Evolutionary conservation across 2,113 vertebrate species (phyloP), one percentile per base, ranked within the genome.

Genomic region (Muntiacus reevesi): DNA sequence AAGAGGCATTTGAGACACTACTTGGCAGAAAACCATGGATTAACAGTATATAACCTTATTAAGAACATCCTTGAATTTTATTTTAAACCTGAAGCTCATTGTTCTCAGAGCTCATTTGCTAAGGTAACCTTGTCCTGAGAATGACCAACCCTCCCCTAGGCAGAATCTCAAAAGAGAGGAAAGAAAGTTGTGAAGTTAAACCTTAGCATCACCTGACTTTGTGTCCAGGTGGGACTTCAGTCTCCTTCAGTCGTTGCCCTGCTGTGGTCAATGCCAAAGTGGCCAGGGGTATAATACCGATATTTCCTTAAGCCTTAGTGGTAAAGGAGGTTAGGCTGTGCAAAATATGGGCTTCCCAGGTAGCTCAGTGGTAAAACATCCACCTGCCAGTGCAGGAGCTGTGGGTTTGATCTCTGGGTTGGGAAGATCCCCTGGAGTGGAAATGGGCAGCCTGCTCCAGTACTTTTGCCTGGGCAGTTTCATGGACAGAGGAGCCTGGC

Each of bases 41-140:
- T 91, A 97, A 93, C 36, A 88, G 50, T 60, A 28, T 36, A 74
- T 86, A 96, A 43, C 55, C 64, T 92, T 87, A 82, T 87, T 91
- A 93, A 96, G 60, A 94, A 43, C 50, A 93, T 91, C 67, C 55
- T 93, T 93, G 45, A 62, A 78, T 86, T 95, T 96, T 92, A 76
- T 92, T 96, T 94, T 93, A 96, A 95, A 84, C 14, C 7, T 94
- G 23, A 23, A 74, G 17, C 33, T 90, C 62, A 52, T 91, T 78
- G 54, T 81, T 97, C 17, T 94, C 40, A 89, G 89, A 92, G 94
- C 54, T 79, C 62, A 62, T 87, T 23, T 95, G 36, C 43, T 91
- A 45, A 81, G 2, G 4, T 43, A 78, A 74, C 10, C 9, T 45
- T 74, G 14, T 43, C 12, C 27, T 60, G 40, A 62, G 10, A 83